Percentiles rank a stretch among this genome's conserved stretches.
These are phyloP conservation scores for Syngnathus typhle DNA, from an alignment of 2,113 vertebrate species.

Conservation along the genomic window DNA sequence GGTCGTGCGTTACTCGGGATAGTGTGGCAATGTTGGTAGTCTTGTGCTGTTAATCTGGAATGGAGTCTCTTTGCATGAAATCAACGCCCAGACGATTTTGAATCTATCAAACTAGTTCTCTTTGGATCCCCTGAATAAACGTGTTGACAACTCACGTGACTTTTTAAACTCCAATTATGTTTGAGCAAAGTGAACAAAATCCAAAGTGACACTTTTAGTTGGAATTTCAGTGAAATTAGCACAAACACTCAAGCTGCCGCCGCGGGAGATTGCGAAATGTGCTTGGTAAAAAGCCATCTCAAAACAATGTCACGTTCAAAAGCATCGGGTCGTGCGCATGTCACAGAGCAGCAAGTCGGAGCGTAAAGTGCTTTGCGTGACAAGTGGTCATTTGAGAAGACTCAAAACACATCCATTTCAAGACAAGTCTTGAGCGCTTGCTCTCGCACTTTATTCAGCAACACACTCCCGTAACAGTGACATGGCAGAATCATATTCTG, in stretches of 20 bases:
- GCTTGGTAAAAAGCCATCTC: slow-evolving; percentile 24
- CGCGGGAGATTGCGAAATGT: slow-evolving; percentile 26
- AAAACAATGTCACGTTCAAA: slow-evolving; percentile 7
- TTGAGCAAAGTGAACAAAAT: neutral
- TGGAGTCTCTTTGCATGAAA: neutral
- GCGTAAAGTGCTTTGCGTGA: neutral
- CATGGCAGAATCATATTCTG: no score
- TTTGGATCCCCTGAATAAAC: no score
- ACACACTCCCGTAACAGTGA: no score
- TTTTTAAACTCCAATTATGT: neutral
- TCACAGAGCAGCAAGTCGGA: neutral
- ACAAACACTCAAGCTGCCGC: slow-evolving; percentile 22
- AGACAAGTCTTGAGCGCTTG: neutral
- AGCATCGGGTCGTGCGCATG: neutral
- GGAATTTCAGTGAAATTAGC: slow-evolving; percentile 19
- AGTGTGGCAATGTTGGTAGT: slow-evolving; percentile 6
- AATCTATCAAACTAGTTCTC: neutral
- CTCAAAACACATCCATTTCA: neutral
- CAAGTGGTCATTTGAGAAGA: neutral
- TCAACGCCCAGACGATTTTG: neutral
- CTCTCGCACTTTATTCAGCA: no score
- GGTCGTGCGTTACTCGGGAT: slow-evolving; percentile 27
- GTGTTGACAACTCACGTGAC: neutral
- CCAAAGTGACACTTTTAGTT: neutral
- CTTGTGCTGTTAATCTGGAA: neutral